A percentile compares a stretch with the other conserved stretches of the same genome.
phyloP scores from a whole-genome alignment of 2,113 vertebrate species.

The Odontophorus gujanensis region DNA sequence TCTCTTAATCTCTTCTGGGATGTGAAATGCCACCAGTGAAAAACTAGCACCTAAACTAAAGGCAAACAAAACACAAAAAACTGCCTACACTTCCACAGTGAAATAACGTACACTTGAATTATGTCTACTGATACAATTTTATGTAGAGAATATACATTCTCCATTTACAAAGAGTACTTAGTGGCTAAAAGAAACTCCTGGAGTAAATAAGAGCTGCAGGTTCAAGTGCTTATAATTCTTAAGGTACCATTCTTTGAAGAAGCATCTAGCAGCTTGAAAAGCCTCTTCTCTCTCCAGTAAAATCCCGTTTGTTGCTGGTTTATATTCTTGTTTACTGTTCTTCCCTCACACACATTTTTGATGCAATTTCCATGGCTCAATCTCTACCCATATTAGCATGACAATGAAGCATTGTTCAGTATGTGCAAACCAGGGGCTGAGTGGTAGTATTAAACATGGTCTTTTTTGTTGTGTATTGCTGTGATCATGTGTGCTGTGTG shows the following conservation, averaged over 20 bases:
- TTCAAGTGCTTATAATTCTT: background rate
- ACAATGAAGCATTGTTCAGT: background rate
- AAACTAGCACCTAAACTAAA: background rate
- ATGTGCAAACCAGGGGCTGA: background rate
- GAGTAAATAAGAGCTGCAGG: background rate
- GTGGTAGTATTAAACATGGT: background rate
- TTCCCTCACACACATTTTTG: background rate
- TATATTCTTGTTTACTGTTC: background rate
- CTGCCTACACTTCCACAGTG: background rate
- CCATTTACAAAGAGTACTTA: background rate
- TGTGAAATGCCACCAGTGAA: background rate
- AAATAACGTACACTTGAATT: background rate
- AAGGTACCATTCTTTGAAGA: background rate
- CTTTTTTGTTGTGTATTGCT: background rate
- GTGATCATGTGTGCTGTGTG: fast-evolving
- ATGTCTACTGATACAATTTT: constrained; percentile 8
- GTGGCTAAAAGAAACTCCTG: background rate
- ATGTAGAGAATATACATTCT: background rate
- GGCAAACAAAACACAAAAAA: background rate
- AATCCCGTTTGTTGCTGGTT: background rate
- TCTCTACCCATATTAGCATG: background rate
- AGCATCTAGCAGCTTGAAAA: background rate
- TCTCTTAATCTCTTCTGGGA: constrained; percentile 6
- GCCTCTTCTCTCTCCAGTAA: background rate
- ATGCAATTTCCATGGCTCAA: background rate